Evolutionary conservation across 2,797 vertebrate species (phyloP).

Genomic region (Acropternis orthonyx): DNA sequence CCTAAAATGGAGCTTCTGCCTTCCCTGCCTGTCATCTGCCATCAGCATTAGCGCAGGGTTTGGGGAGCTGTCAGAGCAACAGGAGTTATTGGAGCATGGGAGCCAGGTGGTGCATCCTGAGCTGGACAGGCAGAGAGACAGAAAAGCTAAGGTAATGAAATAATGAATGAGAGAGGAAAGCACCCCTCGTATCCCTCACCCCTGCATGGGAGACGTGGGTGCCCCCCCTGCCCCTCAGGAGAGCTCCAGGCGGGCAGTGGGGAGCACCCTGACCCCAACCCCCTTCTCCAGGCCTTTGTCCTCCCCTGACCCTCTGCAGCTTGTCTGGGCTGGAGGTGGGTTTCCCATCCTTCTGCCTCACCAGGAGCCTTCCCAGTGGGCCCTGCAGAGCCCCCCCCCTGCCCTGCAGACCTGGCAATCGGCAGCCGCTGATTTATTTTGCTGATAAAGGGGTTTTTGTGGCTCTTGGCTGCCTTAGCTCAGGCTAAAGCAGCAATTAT

Average conservation of each 20-base stretch:
- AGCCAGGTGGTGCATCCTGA: background rate
- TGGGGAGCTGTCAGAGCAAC: slow-evolving; percentile 42
- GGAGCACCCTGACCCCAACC: background rate
- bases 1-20: slow-evolving; percentile 48
- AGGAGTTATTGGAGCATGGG: slow-evolving; percentile 15
- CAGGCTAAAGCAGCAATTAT: background rate
- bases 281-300: background rate
- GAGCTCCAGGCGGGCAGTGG: background rate
- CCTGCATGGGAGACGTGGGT: rapidly evolving
- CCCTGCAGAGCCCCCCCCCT: background rate
- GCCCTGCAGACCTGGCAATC: background rate
- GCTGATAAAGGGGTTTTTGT: background rate
- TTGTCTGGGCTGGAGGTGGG: rapidly evolving
- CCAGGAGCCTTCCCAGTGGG: background rate
- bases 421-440: background rate
- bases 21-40: slow-evolving; percentile 38
- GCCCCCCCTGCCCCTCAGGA: background rate
- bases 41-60: background rate
- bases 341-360: background rate
- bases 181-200: too few species aligned
- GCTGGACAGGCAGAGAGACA: background rate
- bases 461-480: background rate
- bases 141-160: background rate
- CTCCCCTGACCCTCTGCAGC: rapidly evolving
- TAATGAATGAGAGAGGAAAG: background rate